Conservation (phyloP, 2,888 invertebrate genomes). For the Ennomos fuscantarius region DNA sequence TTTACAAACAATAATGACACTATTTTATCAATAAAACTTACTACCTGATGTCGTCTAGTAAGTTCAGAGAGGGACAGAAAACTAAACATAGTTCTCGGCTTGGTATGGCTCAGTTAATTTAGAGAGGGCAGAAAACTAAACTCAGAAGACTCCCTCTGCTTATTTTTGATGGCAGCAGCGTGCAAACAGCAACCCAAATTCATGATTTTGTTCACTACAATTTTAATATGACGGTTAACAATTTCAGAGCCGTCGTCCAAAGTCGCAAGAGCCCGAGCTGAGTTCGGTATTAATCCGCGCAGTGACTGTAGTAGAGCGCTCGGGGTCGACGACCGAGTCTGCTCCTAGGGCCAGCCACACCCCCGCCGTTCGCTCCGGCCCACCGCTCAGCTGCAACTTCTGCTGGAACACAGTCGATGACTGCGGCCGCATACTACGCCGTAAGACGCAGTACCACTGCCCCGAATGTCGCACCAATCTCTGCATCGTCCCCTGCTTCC, state of each 20-base stretch:
- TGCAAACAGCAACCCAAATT: too few relatives aligned
- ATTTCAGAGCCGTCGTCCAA: constrained; percentile 49
- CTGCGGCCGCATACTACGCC: constrained; percentile 91
- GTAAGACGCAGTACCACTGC: constrained; percentile 96
- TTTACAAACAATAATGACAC: too few relatives aligned
- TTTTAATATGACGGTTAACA: too few relatives aligned
- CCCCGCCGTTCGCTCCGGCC: constrained; percentile 92
- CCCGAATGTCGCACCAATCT: constrained; percentile 95
- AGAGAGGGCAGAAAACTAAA: too few relatives aligned
- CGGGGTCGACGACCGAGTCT: constrained; percentile 22
- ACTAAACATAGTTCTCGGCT: too few relatives aligned
- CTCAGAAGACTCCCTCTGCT: too few relatives aligned
- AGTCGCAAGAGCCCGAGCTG: constrained; percentile 49
- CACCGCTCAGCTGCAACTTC: constrained; percentile 94
- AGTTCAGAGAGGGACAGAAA: too few relatives aligned
- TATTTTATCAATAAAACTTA: too few relatives aligned
- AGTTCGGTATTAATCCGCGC: constrained; percentile 62
- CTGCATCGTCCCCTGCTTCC: constrained; percentile 96
- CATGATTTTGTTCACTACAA: too few relatives aligned
- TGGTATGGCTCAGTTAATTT: too few relatives aligned
- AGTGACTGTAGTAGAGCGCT: constrained; percentile 53
- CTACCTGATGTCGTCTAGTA: too few relatives aligned
- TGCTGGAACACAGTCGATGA: constrained; percentile 96
- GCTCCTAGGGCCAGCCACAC: constrained; percentile 90
- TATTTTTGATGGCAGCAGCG: too few relatives aligned